phyloP scores from a whole-genome alignment of 30 jellyfish, hydroid and myxozoan genomes.

The Turritopsis dohrnii region DNA sequence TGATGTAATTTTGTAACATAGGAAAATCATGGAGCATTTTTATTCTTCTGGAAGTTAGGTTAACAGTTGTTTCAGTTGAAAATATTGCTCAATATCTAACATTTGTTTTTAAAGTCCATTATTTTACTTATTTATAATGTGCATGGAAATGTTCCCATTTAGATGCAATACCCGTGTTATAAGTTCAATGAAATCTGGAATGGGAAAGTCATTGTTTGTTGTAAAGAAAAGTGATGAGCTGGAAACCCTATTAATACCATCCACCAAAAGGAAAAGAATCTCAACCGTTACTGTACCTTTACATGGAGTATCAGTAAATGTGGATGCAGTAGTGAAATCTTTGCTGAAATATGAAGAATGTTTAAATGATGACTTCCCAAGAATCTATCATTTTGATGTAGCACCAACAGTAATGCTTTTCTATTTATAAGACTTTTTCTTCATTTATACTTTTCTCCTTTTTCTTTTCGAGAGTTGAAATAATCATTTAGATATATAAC shows the following conservation, averaged over 20 bases:
- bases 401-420: conserved; percentile 50
- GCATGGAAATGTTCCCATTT: neutral
- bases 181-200: conserved; percentile 46
- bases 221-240: conserved; percentile 27
- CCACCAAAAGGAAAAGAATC: conserved; percentile 1
- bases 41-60: too few species aligned
- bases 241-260: neutral
- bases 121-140: neutral
- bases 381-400: conserved; percentile 69
- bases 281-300: conserved; percentile 39
- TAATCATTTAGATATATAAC: too few species aligned
- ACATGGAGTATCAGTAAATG: conserved; percentile 48
- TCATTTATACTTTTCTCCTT: too few species aligned
- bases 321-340: conserved; percentile 40
- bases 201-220: conserved; percentile 56
- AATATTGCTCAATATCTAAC: too few species aligned
- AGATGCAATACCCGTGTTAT: conserved; percentile 58
- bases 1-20: too few species aligned
- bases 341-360: conserved; percentile 34
- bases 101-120: too few species aligned
- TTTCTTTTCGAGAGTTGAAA: too few species aligned
- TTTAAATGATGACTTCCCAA: conserved; percentile 50
- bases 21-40: too few species aligned
- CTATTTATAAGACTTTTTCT: too few species aligned
- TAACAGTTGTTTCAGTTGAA: too few species aligned